phyloP scores from a whole-genome alignment of 2,888 invertebrate species.

The Lordiphosa andalusiaca region DNA sequence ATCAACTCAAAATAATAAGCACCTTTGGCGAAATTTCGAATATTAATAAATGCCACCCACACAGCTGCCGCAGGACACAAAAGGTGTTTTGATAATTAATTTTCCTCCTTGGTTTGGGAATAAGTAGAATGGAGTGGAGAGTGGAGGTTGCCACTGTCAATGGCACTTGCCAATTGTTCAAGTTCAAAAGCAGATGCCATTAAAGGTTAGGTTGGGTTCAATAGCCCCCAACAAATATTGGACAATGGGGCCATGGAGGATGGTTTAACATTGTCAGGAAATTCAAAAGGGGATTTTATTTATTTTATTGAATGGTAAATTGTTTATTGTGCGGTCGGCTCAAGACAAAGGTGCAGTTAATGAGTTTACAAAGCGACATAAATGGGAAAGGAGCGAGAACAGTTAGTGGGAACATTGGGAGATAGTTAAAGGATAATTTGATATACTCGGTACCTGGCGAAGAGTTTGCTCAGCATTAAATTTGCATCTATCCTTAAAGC shows the following conservation, averaged over 20 bases:
- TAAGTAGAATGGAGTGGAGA: background rate
- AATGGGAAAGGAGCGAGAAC: no score
- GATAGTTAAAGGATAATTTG: no score
- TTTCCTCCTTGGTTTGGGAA: constrained; percentile 18
- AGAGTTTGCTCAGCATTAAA: no score
- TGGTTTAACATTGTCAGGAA: constrained; percentile 2
- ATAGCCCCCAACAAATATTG: constrained; percentile 1
- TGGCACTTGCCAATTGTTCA: constrained; percentile 39
- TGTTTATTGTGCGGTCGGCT: background rate
- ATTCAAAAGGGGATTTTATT: background rate
- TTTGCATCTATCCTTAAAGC: no score
- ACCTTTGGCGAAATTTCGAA: constrained; percentile 23
- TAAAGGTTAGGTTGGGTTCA: constrained; percentile 9
- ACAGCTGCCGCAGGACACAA: constrained; percentile 42
- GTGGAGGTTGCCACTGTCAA: constrained; percentile 22
- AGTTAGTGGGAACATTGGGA: no score
- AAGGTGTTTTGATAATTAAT: constrained; percentile 61
- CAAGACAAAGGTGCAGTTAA: no score
- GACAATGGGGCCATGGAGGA: no score
- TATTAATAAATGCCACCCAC: constrained; percentile 41
- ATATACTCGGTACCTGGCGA: no score
- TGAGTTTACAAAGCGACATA: no score
- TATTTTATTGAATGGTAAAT: background rate
- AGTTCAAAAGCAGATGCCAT: constrained; percentile 6
- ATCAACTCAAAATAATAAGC: constrained; percentile 37